Conservation (phyloP, 2,797 vertebrate species). For the Cirrhinus mrigala region DNA sequence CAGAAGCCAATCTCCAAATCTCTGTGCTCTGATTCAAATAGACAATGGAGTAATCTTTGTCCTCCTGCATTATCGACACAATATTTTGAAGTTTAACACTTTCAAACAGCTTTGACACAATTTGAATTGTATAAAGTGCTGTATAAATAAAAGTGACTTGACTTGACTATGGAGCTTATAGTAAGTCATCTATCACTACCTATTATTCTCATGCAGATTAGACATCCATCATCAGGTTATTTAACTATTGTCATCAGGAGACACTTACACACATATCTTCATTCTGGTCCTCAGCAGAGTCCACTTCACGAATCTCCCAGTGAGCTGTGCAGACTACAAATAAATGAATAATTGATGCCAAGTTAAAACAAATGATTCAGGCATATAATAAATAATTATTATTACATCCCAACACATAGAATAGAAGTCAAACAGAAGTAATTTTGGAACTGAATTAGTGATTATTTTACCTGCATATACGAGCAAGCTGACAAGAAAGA, state of each 20-base stretch:
- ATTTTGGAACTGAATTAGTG: not conserved
- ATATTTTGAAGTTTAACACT: too few relatives aligned
- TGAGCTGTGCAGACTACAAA: constrained; percentile 32
- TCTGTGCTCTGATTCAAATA: not conserved
- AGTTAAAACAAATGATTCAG: not conserved
- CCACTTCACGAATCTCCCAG: constrained; percentile 34
- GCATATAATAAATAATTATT: not conserved
- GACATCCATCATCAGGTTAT: not conserved
- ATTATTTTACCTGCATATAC: constrained; percentile 47
- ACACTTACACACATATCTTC: constrained; percentile 21
- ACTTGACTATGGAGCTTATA: not conserved
- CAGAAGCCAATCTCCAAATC: not conserved
- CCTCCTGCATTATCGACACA: too few relatives aligned
- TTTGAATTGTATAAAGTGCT: too few relatives aligned
- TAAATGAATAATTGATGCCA: not conserved
- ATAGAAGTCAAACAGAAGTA: not conserved
- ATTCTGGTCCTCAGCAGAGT: constrained; percentile 35
- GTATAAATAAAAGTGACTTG: not conserved
- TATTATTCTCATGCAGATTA: not conserved
- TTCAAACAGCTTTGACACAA: too few relatives aligned
- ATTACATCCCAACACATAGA: not conserved
- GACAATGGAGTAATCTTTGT: not conserved
- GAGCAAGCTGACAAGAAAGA: constrained; percentile 45
- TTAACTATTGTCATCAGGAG: not conserved
- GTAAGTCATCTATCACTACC: not conserved